Conservation (phyloP, 2,888 invertebrate genomes). For the Papilio demoleus region DNA sequence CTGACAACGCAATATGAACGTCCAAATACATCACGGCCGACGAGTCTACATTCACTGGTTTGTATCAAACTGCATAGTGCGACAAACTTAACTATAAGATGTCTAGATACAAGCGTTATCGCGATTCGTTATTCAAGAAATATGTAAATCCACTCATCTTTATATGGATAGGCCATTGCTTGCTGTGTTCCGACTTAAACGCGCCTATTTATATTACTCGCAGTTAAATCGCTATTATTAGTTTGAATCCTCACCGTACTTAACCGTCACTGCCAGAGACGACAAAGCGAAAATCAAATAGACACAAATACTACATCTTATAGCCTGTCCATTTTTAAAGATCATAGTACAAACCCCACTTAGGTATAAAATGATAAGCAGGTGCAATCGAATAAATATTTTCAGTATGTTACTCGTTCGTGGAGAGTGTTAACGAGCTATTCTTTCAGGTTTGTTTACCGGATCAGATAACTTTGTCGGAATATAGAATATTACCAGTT, state of each 20-base stretch:
- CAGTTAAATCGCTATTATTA: too few species aligned
- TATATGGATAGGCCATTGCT: too few species aligned
- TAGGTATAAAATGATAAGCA: too few species aligned
- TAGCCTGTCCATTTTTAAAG: too few species aligned
- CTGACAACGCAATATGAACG: not conserved
- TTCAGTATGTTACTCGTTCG: not conserved
- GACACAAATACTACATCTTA: too few species aligned
- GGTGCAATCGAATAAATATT: not conserved
- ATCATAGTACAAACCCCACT: too few species aligned
- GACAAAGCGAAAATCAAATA: too few species aligned
- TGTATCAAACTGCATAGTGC: not conserved
- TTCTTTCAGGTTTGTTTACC: not conserved
- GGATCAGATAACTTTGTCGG: not conserved
- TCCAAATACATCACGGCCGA: constrained; percentile 8
- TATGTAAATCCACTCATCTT: not conserved
- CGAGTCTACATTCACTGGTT: constrained; percentile 14
- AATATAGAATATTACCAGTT: not conserved
- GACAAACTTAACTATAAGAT: not conserved
- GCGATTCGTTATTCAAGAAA: not conserved
- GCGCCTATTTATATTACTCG: too few species aligned
- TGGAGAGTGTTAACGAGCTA: not conserved
- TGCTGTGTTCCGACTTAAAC: too few species aligned
- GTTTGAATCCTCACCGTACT: too few species aligned
- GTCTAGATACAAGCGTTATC: not conserved
- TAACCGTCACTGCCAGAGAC: too few species aligned